phyloP scores from a whole-genome alignment of 1,140 invertebrate species.

The Samia ricini region DNA sequence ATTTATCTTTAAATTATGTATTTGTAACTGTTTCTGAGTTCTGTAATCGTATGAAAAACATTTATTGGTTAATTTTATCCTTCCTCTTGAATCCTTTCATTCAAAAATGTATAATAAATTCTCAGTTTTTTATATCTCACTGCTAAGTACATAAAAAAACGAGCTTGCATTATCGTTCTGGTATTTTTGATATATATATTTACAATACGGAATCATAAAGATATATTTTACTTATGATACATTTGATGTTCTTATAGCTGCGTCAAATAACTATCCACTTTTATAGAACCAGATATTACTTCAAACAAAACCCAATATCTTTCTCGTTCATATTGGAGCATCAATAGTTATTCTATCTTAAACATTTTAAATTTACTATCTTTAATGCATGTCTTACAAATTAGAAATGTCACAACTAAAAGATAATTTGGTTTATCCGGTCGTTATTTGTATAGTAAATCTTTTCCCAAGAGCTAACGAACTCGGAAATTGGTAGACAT shows the following conservation, averaged over 20 bases:
- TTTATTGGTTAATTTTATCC: background rate
- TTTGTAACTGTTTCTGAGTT: constrained; percentile 17
- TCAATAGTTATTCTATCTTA: background rate
- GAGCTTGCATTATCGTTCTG: too few relatives aligned
- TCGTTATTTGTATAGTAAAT: background rate
- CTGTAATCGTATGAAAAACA: constrained; percentile 9
- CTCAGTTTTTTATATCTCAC: background rate
- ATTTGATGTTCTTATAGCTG: too few relatives aligned
- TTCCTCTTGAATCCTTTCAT: background rate
- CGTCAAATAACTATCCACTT: too few relatives aligned
- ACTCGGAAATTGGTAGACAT: constrained; percentile 52
- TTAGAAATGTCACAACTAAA: background rate
- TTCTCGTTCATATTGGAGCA: background rate
- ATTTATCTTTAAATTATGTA: constrained; percentile 51
- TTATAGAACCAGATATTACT: too few relatives aligned
- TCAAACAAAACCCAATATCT: too few relatives aligned
- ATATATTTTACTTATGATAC: too few relatives aligned
- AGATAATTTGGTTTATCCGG: background rate
- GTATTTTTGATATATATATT: too few relatives aligned
- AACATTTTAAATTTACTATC: background rate
- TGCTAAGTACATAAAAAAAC: too few relatives aligned
- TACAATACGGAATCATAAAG: too few relatives aligned
- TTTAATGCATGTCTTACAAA: background rate
- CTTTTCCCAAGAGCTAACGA: constrained; percentile 23
- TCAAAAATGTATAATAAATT: background rate